A percentile compares a stretch with the other conserved stretches of the same genome.
phyloP scores from a whole-genome alignment of 2,888 invertebrate species.

The Nymphalis polychloros region DNA sequence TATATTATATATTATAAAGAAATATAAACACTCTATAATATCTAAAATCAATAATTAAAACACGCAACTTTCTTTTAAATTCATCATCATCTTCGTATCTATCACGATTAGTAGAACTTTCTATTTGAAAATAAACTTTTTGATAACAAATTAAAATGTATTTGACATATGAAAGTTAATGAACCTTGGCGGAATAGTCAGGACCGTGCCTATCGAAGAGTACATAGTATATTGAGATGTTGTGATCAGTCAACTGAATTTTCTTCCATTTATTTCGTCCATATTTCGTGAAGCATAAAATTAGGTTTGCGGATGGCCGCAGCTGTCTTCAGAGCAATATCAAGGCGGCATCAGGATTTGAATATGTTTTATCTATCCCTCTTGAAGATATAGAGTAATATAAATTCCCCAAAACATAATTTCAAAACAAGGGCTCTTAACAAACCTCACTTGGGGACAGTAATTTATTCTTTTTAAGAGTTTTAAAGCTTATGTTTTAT shows the following conservation, averaged over 20 bases:
- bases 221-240: not conserved
- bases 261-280: conserved; percentile 66
- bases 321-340: conserved; percentile 68
- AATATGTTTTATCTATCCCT: conserved; percentile 29
- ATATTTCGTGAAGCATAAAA: conserved; percentile 72
- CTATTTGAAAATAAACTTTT: too few relatives aligned
- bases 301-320: conserved; percentile 69
- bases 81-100: too few relatives aligned
- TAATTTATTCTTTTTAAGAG: too few relatives aligned
- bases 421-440: not conserved
- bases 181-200: not conserved
- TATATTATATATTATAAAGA: too few relatives aligned
- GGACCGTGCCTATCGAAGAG: not conserved
- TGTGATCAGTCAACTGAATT: conserved; percentile 33
- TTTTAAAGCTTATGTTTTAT: too few relatives aligned
- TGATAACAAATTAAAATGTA: too few relatives aligned
- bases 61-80: too few relatives aligned
- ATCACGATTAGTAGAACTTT: too few relatives aligned
- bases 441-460: not conserved
- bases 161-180: not conserved
- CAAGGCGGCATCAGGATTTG: conserved; percentile 34
- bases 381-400: conserved; percentile 5
- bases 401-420: not conserved
- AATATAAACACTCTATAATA: too few relatives aligned
- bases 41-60: too few relatives aligned